Evolutionary conservation across 2,113 vertebrate species (phyloP), one percentile per base, ranked within the genome.

Genomic region (Motacilla tschutschensis): DNA sequence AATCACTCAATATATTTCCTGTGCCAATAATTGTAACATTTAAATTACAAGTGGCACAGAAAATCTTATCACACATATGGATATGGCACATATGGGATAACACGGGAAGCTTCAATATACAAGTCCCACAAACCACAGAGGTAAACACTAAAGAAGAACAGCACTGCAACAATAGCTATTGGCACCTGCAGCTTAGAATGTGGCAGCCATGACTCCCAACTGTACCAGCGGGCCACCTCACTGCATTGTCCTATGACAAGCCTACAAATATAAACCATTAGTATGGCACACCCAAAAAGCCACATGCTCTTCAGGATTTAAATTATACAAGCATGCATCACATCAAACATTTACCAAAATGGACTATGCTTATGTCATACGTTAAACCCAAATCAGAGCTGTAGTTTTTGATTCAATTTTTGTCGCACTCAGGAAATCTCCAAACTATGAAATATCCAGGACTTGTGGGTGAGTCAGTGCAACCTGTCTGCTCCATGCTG

Each of bases 401-500:
- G 31, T 26, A 41, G 12, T n/a, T 66, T 58, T 29, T 20, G 9
- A n/a, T 46, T 83, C n/a, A 8, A 2, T 63, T 83, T 55, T 83
- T 11, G 22, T 63, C 2, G 1, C 43, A 25, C 17, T 50, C 35
- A 20, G 8, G 63, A 50, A 65, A 73, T 18, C 20, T n/a, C 24
- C 17, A 44, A 76, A 35, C 9, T 33, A 6, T 66, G 58, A 66
- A 81, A 47, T 41, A 71, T 5, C 14, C 54, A 77, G 14, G 19
- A 59, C 33, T 33, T 33, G 36, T 1, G 43, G 13, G n/a, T 0
- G 0, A 46, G 4, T 41, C 40, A 70, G 14, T 17, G 36, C 5
- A 38, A 20, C 6, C 28, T 20, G 9, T 13, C 55, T 50, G 48
- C 29, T 75, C 40, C 0, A 1, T 24, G 17, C 53, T 80, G 47